Conservation (phyloP, 2,113 vertebrate genomes). For the Rhinoderma darwinii region DNA sequence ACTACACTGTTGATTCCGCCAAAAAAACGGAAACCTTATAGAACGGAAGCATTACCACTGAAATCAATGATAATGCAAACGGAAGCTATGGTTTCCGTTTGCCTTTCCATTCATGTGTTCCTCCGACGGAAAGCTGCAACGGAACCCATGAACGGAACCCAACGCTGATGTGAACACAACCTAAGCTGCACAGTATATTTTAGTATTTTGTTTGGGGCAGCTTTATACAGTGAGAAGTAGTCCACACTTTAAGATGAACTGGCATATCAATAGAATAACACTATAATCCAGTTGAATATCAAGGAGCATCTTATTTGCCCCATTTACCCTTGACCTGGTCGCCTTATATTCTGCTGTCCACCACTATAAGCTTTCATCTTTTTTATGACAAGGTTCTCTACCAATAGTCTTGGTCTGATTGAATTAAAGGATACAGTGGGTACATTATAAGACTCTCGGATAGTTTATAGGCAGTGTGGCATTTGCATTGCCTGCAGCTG, state of each 20-base stretch:
- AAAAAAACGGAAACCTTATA: too few relatives aligned
- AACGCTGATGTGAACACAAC: too few relatives aligned
- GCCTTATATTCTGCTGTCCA: neutral
- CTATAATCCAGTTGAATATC: neutral
- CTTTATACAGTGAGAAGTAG: neutral
- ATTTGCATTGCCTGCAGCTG: constrained; percentile 35
- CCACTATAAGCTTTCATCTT: neutral
- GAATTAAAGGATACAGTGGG: neutral
- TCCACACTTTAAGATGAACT: too few relatives aligned
- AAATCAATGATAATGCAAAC: too few relatives aligned
- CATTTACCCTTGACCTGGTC: neutral
- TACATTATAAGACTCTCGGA: neutral
- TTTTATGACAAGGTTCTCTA: neutral
- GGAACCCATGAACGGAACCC: too few relatives aligned
- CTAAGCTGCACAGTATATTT: too few relatives aligned
- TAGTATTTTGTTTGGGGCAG: neutral
- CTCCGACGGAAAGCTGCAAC: too few relatives aligned
- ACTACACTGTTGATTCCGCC: too few relatives aligned
- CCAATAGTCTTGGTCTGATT: neutral
- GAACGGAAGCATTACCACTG: too few relatives aligned
- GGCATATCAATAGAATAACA: neutral
- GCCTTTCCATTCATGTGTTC: too few relatives aligned
- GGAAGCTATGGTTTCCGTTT: too few relatives aligned
- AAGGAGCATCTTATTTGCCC: neutral
- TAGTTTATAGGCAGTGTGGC: neutral